Evolutionary conservation across 30 jellyfish, hydroid and myxozoan species (phyloP).

Genomic region (Chironex yamaguchii): DNA sequence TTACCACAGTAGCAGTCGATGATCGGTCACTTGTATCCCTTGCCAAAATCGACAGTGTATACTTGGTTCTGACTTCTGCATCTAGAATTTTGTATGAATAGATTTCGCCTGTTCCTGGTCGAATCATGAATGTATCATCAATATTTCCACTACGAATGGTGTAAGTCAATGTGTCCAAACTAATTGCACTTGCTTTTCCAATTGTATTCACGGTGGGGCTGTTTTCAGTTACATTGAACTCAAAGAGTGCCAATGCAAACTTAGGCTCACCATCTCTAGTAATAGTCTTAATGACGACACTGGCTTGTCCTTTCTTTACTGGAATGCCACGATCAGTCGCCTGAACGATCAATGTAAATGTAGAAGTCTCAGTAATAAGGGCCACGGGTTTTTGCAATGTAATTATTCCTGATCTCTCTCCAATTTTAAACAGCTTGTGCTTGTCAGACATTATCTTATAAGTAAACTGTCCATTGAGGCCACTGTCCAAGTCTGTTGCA

Average conservation of each 20-base stretch:
- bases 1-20: slow-evolving; percentile 72
- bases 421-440: slow-evolving; percentile 65
- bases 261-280: slow-evolving; percentile 90
- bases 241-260: slow-evolving; percentile 77
- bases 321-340: slow-evolving; percentile 84
- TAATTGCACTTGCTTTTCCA: slow-evolving; percentile 85
- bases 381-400: slow-evolving; percentile 79
- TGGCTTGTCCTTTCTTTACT: slow-evolving; percentile 79
- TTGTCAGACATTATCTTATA: slow-evolving; percentile 69
- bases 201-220: slow-evolving; percentile 33
- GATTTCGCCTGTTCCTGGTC: slow-evolving; percentile 62
- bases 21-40: slow-evolving; percentile 89
- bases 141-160: slow-evolving; percentile 73
- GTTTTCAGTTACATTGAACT: slow-evolving; percentile 73
- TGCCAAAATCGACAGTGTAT: slow-evolving; percentile 74
- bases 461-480: slow-evolving; percentile 67
- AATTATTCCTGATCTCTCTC: slow-evolving; percentile 75
- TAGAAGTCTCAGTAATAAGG: slow-evolving; percentile 7
- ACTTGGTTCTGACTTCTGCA: slow-evolving; percentile 83
- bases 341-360: slow-evolving; percentile 64
- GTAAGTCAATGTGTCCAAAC: slow-evolving; percentile 88
- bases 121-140: slow-evolving; percentile 64
- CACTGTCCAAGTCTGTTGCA: slow-evolving; percentile 97
- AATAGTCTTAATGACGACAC: slow-evolving; percentile 50
- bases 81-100: slow-evolving; percentile 73